Percentiles rank a stretch among this genome's conserved stretches.
These are phyloP conservation scores for Melitaea cinxia DNA, from an alignment of 1,140 invertebrate species.

Conservation along the genomic window DNA sequence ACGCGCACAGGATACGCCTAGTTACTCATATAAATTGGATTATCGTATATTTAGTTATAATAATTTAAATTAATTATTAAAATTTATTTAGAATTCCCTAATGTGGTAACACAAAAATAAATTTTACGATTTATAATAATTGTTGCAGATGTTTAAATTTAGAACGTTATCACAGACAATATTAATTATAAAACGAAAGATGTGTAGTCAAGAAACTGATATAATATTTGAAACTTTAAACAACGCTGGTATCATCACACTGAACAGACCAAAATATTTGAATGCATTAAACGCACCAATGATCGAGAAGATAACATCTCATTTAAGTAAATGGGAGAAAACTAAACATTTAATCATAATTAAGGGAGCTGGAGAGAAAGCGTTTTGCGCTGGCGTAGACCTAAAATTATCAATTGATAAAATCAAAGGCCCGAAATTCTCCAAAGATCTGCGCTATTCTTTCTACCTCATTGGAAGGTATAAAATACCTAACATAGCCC, in stretches of 20 bases:
- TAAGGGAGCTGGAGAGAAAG: slow-evolving; percentile 95
- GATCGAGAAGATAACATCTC: slow-evolving; percentile 91
- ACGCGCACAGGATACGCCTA: too few relatives aligned
- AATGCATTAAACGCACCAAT: slow-evolving; percentile 97
- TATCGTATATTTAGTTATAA: too few relatives aligned
- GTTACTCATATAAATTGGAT: too few relatives aligned
- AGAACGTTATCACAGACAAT: slow-evolving; percentile 44
- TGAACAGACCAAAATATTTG: slow-evolving; percentile 96
- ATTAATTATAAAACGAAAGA: slow-evolving; percentile 60
- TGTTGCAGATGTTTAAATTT: slow-evolving; percentile 68
- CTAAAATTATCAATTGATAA: slow-evolving; percentile 90
- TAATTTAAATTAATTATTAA: too few relatives aligned
- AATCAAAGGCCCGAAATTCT: slow-evolving; percentile 90
- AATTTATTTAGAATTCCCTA: too few relatives aligned
- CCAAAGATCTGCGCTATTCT: slow-evolving; percentile 94
- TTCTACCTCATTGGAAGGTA: slow-evolving; percentile 96
- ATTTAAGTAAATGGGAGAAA: slow-evolving; percentile 93
- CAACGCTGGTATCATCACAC: slow-evolving; percentile 89
- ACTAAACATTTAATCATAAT: slow-evolving; percentile 93
- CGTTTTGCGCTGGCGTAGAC: slow-evolving; percentile 99
- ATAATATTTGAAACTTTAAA: slow-evolving; percentile 81
- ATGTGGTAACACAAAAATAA: too few relatives aligned
- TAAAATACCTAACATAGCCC: slow-evolving; percentile 94
- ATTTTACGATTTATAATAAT: too few relatives aligned
- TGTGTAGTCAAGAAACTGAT: slow-evolving; percentile 75